Conservation (phyloP, 2,113 vertebrate species). For the Nansenia antarctica region DNA sequence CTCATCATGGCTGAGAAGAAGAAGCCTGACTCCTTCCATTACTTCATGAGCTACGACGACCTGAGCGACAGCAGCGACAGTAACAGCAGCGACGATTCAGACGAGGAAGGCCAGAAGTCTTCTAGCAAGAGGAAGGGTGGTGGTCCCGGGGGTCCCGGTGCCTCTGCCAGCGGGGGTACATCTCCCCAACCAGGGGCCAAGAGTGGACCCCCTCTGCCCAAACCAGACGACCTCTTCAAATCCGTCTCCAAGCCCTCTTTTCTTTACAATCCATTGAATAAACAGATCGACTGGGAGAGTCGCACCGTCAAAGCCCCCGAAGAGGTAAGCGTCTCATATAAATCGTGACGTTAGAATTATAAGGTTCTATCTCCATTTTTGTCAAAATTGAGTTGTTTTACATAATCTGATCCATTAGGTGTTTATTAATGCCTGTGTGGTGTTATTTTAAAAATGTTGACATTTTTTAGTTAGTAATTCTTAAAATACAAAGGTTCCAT, state of each 20-base stretch:
- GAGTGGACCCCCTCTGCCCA: conserved; percentile 70
- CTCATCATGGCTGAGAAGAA: conserved; percentile 82
- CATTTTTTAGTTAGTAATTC: too few species aligned
- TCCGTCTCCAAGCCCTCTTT: conserved; percentile 89
- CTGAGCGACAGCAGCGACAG: conserved; percentile 71
- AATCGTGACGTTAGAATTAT: too few species aligned
- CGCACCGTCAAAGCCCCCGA: conserved; percentile 87
- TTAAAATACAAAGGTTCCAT: too few species aligned
- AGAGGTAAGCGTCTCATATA: too few species aligned
- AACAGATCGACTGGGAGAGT: conserved; percentile 93
- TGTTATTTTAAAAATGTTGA: too few species aligned
- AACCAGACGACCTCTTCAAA: conserved; percentile 87
- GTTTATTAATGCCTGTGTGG: too few species aligned
- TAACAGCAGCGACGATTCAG: conserved; percentile 72
- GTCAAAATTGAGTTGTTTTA: too few species aligned
- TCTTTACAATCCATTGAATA: conserved; percentile 89
- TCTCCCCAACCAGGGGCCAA: conserved; percentile 54
- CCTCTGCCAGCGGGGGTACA: not conserved
- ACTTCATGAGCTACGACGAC: conserved; percentile 86
- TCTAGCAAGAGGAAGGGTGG: conserved; percentile 55
- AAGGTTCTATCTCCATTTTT: too few species aligned
- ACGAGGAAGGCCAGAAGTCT: conserved; percentile 58
- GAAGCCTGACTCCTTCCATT: conserved; percentile 81
- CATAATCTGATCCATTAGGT: too few species aligned
- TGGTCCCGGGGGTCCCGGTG: conserved; percentile 22